Percentiles rank a stretch among this genome's conserved stretches.
Conservation (phyloP, 2,888 invertebrate genomes). For the Drosophila sordidapex region DNA sequence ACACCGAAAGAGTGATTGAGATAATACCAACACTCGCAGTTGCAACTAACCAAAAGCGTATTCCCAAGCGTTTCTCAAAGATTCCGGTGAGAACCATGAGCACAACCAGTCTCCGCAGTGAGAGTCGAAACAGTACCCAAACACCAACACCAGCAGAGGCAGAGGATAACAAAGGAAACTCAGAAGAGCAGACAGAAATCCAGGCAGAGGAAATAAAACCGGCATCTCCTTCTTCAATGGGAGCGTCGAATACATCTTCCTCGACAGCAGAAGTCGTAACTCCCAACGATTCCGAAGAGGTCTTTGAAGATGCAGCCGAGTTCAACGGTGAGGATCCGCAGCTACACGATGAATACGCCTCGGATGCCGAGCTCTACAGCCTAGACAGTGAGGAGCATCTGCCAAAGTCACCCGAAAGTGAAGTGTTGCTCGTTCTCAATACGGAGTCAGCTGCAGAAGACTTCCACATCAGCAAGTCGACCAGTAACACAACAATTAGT, state of each 20-base stretch:
- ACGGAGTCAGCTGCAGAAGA: conserved; percentile 23
- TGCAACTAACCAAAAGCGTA: conserved; percentile 35
- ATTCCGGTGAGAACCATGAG: conserved; percentile 78
- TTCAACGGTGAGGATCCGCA: conserved; percentile 65
- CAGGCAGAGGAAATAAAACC: background rate
- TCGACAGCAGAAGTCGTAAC: conserved; percentile 16
- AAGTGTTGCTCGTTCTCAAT: conserved; percentile 62
- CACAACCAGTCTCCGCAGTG: conserved; percentile 64
- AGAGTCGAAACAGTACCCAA: conserved; percentile 37
- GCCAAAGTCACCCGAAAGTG: conserved; percentile 57
- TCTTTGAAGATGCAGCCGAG: conserved; percentile 77
- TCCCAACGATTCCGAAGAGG: conserved; percentile 59
- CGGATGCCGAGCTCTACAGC: conserved; percentile 77
- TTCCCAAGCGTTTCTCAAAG: conserved; percentile 67
- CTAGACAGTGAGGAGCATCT: conserved; percentile 69
- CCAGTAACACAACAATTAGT: conserved; percentile 67
- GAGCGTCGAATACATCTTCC: background rate
- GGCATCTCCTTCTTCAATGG: background rate
- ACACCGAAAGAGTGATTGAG: conserved; percentile 4
- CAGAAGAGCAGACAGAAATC: background rate
- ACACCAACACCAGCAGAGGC: conserved; percentile 30
- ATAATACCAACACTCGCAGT: background rate
- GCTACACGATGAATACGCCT: conserved; percentile 55
- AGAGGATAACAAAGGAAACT: background rate
- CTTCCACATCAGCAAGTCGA: conserved; percentile 48